Evolutionary conservation across 2,113 vertebrate species (phyloP), one percentile per base, ranked within the genome.

Genomic region (Chiloscyllium plagiosum): DNA sequence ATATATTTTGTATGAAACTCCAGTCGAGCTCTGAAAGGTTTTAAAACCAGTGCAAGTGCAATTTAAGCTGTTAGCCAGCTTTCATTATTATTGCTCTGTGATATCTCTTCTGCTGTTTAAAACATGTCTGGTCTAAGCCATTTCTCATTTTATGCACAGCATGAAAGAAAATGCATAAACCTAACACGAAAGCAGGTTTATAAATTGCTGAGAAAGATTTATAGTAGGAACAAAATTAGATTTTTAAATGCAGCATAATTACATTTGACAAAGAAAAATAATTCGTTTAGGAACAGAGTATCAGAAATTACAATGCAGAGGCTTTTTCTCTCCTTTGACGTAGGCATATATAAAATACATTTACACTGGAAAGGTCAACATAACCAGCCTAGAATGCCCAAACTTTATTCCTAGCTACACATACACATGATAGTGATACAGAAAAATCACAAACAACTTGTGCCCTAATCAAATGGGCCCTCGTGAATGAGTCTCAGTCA

Each of bases 201-300:
- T 95, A 95, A 95, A 72, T 95, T 72, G 69, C 42, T 7, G 37
- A 95, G 47, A 33, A 95, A 95, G 94, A 95, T 72, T 72, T 50
- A 95, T 72, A 52, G 42, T 33, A 33, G 24, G 94, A 72, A 5
- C 37, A 52, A 70, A 95, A 42, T 47, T 95, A 47, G 42, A 72
- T 72, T 95, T 94, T 76, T 65, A 95, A 96, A 96, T 90, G 47
- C 15, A 37, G 86, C 29, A n/a, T 93, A 96, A 96, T 96, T 78
- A 93, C 33, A 12, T 96, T 76, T 96, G 96, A 96, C 96, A 96
- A 96, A 96, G 96, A 96, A 96, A 96, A 96, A 93, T 92, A 96
- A 96, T 96, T 96, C 85, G 93, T 61, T 93, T 78, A 93, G 52
- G 29, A 78, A 22, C 22, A 69, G 96, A 47, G 69, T 72, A 95